These are phyloP conservation scores for Parapristionchus giblindavisi DNA, from an alignment of 2,888 invertebrate genomes.

Conservation along the genomic window DNA sequence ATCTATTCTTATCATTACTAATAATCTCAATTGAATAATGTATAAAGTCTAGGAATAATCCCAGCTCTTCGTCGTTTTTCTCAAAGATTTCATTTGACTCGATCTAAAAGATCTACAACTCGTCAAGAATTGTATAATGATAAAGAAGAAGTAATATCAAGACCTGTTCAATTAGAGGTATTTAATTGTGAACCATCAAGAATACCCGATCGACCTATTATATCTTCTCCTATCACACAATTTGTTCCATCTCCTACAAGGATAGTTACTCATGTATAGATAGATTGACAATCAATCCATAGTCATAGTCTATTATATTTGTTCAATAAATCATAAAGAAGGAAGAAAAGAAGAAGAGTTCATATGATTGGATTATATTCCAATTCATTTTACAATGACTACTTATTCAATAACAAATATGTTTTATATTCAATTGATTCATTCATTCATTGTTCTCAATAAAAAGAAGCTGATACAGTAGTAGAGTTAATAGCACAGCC, in stretches of 20 bases:
- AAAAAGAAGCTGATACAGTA: not conserved
- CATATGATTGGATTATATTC: too few relatives aligned
- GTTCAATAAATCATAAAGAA: too few relatives aligned
- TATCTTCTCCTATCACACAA: not conserved
- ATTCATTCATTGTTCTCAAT: constrained; percentile 13
- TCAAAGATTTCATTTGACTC: constrained; percentile 16
- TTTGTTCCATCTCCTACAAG: not conserved
- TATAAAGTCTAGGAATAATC: too few relatives aligned
- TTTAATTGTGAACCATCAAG: constrained; percentile 20
- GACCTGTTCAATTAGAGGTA: constrained; percentile 10
- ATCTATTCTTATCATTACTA: not conserved
- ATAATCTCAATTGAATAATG: too few relatives aligned
- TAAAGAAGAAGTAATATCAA: not conserved
- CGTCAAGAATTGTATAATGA: too few relatives aligned
- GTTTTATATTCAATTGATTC: not conserved
- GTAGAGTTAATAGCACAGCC: constrained; percentile 3
- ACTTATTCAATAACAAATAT: constrained; percentile 16
- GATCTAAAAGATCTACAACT: not conserved
- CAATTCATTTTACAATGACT: too few relatives aligned
- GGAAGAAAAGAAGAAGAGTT: too few relatives aligned
- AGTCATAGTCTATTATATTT: too few relatives aligned
- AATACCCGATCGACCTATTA: constrained; percentile 25
- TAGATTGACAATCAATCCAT: too few relatives aligned
- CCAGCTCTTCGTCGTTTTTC: constrained; percentile 37
- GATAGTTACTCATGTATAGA: constrained; percentile 7